A percentile compares a stretch with the other conserved stretches of the same genome.
These are phyloP conservation scores for Parazoanthus darwini DNA, from an alignment of 92 coral and sea anemone species.

Conservation along the genomic window DNA sequence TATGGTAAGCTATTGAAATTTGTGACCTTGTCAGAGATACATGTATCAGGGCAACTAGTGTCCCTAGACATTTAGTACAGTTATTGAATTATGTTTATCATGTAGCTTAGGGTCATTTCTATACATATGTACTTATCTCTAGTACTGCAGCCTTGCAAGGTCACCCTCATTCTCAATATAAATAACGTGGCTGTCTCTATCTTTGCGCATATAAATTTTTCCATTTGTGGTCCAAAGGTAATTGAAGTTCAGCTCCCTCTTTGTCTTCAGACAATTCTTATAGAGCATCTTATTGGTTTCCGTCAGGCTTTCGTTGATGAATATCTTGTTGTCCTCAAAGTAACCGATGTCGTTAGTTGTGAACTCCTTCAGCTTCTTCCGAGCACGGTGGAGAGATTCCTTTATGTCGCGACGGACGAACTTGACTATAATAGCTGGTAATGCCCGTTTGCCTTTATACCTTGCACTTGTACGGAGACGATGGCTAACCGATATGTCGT, in stretches of 20 bases:
- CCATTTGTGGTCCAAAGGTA: background rate
- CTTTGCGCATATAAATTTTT: background rate
- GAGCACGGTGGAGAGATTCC: conserved; percentile 12
- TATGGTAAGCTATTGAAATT: conserved; percentile 26
- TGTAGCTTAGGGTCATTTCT: too few species aligned
- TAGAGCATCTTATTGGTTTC: background rate
- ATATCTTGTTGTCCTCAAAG: background rate
- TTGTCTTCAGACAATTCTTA: background rate
- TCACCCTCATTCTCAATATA: background rate
- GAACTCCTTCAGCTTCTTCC: background rate
- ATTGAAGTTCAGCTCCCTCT: background rate
- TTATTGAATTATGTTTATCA: too few species aligned
- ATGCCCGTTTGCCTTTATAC: conserved; percentile 1
- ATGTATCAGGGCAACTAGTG: too few species aligned
- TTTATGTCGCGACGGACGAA: background rate
- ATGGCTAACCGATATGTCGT: conserved; percentile 10
- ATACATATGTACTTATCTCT: background rate
- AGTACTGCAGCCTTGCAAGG: background rate
- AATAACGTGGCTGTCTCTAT: conserved; percentile 9
- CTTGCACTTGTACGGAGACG: background rate
- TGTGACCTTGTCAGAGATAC: conserved; percentile 1
- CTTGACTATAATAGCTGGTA: background rate
- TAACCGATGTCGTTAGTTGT: background rate
- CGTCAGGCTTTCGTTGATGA: conserved; percentile 17
- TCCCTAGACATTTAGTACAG: too few species aligned